Evolutionary conservation across 2,113 vertebrate species (phyloP).

Genomic region (Engystomops pustulosus): DNA sequence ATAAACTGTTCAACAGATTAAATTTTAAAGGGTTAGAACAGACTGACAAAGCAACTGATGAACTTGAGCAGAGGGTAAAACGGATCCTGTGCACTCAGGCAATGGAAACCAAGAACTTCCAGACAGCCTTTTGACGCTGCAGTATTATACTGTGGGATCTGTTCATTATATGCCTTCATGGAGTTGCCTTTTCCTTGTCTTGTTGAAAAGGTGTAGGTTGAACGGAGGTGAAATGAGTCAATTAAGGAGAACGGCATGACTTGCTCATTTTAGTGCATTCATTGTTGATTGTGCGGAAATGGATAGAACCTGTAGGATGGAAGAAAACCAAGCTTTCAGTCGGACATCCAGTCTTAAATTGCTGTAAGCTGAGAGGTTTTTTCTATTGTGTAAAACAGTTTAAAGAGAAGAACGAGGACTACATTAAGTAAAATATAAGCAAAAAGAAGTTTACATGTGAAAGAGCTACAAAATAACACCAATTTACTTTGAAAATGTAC

Average conservation of each 20-base stretch:
- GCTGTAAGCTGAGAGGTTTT: not conserved
- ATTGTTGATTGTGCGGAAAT: conserved; percentile 12
- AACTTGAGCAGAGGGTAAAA: conserved; percentile 59
- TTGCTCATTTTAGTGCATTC: conserved; percentile 2
- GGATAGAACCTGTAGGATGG: not conserved
- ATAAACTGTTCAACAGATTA: conserved; percentile 58
- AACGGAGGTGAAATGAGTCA: conserved; percentile 36
- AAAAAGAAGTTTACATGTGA: not conserved
- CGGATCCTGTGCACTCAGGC: conserved; percentile 45
- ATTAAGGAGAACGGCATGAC: conserved; percentile 23
- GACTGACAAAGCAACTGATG: conserved; percentile 46
- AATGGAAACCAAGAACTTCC: conserved; percentile 47
- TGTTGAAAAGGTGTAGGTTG: conserved; percentile 30
- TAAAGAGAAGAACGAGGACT: not conserved
- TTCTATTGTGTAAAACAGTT: not conserved
- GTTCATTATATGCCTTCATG: conserved; percentile 21
- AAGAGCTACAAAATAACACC: too few species aligned
- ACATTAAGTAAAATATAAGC: not conserved
- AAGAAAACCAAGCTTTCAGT: not conserved
- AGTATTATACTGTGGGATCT: conserved; percentile 42
- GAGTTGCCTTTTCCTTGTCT: conserved; percentile 33
- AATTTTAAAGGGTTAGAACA: conserved; percentile 63
- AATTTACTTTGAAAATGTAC: too few species aligned
- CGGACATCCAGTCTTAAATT: not conserved
- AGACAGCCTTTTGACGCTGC: conserved; percentile 26